These are phyloP conservation scores for Ageneiosus marmoratus DNA, from an alignment of 2,113 vertebrate species.

Conservation along the genomic window DNA sequence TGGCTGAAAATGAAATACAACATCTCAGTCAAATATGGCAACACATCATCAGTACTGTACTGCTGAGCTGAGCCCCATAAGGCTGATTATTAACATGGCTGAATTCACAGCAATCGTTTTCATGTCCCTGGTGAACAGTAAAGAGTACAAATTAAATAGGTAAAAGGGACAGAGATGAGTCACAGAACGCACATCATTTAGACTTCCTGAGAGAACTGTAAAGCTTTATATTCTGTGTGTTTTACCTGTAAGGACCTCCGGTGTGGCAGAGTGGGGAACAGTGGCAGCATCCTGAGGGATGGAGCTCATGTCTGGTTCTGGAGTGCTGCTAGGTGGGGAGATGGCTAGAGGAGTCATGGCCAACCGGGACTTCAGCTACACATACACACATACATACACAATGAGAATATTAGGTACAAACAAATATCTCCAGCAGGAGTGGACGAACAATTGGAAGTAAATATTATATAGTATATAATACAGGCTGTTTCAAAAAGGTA, in stretches of 20 bases:
- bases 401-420: not conserved
- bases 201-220: not conserved
- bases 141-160: not conserved
- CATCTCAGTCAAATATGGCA: not conserved
- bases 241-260: constrained; percentile 89
- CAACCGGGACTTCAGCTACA: constrained; percentile 88
- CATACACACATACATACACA: constrained; percentile 45
- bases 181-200: not conserved
- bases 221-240: not conserved
- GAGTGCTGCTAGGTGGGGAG: constrained; percentile 87
- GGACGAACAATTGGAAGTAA: not conserved
- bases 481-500: too few relatives aligned
- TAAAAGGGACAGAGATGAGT: not conserved
- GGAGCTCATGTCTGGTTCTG: constrained; percentile 89
- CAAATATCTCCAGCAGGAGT: not conserved
- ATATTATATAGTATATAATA: too few relatives aligned
- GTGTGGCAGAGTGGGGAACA: constrained; percentile 80
- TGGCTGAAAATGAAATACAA: not conserved
- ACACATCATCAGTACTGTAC: not conserved
- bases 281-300: constrained; percentile 92
- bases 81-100: constrained; percentile 3
- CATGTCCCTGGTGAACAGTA: not conserved
- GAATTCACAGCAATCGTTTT: constrained; percentile 12
- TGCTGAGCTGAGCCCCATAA: not conserved
- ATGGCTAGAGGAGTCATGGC: constrained; percentile 86